phyloP scores from a whole-genome alignment of 2,888 invertebrate species.

The Cheilosia pagana region DNA sequence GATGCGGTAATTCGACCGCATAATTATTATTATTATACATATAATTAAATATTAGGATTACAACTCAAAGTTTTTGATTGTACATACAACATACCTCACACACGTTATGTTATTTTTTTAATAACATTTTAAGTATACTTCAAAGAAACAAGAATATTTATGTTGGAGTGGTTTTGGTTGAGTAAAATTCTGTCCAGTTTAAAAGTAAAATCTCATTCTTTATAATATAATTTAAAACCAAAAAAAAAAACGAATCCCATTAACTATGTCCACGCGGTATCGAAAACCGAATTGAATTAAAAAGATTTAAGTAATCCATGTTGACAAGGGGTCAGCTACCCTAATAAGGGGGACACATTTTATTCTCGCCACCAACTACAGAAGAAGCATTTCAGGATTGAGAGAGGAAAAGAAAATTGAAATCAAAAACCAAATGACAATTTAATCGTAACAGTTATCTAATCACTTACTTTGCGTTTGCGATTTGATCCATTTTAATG shows the following conservation, averaged over 20 bases:
- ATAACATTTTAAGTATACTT: too few species aligned
- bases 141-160: too few species aligned
- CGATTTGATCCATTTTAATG: slow-evolving; percentile 73
- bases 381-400: not conserved
- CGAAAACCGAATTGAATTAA: slow-evolving; percentile 32
- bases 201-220: too few species aligned
- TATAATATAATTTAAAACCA: not conserved
- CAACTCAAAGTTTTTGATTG: too few species aligned
- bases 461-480: slow-evolving; percentile 71
- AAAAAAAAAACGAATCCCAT: too few species aligned
- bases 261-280: not conserved
- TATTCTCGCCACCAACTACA: not conserved
- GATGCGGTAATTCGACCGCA: too few species aligned
- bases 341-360: not conserved
- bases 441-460: slow-evolving; percentile 23
- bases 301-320: slow-evolving; percentile 4
- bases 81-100: too few species aligned
- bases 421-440: slow-evolving; percentile 34
- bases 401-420: not conserved
- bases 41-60: too few species aligned
- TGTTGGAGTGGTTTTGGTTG: too few species aligned
- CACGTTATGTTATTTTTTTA: too few species aligned
- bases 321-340: not conserved
- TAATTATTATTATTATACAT: too few species aligned
- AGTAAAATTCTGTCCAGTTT: too few species aligned